These are phyloP conservation scores for Clarias platycephalus DNA, from an alignment of 2,797 vertebrate genomes.

Conservation along the genomic window DNA sequence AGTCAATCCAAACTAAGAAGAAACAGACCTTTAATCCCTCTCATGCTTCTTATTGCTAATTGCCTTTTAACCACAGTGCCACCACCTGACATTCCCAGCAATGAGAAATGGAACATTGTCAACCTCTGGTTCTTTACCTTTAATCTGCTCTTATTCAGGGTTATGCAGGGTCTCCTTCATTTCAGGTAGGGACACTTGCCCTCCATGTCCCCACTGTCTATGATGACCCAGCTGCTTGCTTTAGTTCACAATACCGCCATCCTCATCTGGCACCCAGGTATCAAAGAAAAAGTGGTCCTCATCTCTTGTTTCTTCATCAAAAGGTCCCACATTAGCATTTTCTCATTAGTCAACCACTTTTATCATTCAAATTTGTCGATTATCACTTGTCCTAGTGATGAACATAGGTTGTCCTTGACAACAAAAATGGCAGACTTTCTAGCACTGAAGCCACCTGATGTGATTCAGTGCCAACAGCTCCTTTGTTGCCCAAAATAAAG, in stretches of 20 bases:
- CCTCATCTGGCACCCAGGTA: constrained; percentile 68
- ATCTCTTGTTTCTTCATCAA: constrained; percentile 67
- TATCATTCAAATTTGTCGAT: constrained; percentile 72
- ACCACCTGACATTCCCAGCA: constrained; percentile 32
- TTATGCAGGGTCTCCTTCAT: constrained; percentile 48
- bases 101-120: constrained; percentile 40
- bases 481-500: constrained; percentile 9
- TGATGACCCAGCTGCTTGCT: constrained; percentile 50
- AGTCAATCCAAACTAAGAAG: not conserved
- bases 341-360: constrained; percentile 74
- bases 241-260: constrained; percentile 59
- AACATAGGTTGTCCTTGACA: constrained; percentile 59
- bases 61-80: constrained; percentile 35
- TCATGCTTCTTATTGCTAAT: constrained; percentile 8
- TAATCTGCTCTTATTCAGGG: constrained; percentile 53
- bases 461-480: not conserved
- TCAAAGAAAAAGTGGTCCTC: constrained; percentile 59
- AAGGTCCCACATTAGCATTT: constrained; percentile 72
- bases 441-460: constrained; percentile 54
- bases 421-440: constrained; percentile 54
- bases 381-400: constrained; percentile 56
- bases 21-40: constrained; percentile 7
- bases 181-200: constrained; percentile 54
- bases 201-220: constrained; percentile 30
- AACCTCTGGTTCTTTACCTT: constrained; percentile 47